These are phyloP conservation scores for Petrolisthes cinctipes DNA, from an alignment of 2,888 invertebrate species.

Conservation along the genomic window DNA sequence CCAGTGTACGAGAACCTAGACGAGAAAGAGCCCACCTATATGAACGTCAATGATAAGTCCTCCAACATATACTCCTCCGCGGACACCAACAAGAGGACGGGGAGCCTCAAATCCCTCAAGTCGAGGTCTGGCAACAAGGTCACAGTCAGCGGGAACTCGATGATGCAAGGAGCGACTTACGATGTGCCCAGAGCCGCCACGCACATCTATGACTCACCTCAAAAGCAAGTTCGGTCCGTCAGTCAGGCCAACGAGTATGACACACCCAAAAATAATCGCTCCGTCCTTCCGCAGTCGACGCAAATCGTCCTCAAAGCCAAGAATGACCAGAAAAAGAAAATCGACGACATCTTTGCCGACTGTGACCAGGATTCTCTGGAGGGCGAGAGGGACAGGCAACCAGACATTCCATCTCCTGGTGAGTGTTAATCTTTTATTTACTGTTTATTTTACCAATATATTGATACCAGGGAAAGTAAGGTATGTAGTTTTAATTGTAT, in stretches of 20 bases:
- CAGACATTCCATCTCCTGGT: constrained; percentile 66
- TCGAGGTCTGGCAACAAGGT: constrained; percentile 39
- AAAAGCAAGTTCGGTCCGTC: constrained; percentile 59
- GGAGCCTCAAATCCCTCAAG: constrained; percentile 30
- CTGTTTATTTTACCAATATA: no score
- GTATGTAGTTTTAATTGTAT: no score
- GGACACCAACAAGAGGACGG: constrained; percentile 22
- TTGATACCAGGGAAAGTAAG: no score
- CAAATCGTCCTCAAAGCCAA: constrained; percentile 59
- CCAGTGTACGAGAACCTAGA: constrained; percentile 65
- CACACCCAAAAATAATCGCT: constrained; percentile 64
- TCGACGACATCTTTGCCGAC: constrained; percentile 63
- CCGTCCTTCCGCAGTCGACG: constrained; percentile 55
- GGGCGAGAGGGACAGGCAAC: constrained; percentile 51
- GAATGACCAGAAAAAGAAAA: constrained; percentile 58
- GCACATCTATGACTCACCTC: constrained; percentile 65
- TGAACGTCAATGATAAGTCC: constrained; percentile 53
- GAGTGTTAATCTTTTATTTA: constrained; percentile 19
- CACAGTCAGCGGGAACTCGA: constrained; percentile 48
- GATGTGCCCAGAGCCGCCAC: constrained; percentile 65
- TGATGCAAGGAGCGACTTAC: constrained; percentile 53
- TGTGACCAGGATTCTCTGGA: constrained; percentile 65
- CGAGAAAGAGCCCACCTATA: constrained; percentile 63
- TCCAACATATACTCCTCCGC: constrained; percentile 50
- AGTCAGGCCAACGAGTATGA: constrained; percentile 57